Evolutionary conservation across 2,797 vertebrate species (phyloP).

Genomic region (Yasuhikotakia modesta): DNA sequence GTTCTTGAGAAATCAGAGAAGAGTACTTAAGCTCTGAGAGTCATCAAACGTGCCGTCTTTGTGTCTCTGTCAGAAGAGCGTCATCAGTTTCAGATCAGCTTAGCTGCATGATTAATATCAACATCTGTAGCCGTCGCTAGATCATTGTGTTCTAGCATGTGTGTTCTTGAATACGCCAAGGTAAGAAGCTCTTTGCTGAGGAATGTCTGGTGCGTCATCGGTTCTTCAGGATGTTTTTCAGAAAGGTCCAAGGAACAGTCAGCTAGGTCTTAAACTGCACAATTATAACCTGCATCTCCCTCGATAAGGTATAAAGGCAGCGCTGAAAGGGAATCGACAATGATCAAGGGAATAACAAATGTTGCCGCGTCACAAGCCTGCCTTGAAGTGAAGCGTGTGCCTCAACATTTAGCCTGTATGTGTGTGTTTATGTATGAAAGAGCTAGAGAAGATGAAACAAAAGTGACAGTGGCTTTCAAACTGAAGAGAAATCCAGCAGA

Average conservation of each 20-base stretch:
- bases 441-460: slow-evolving; percentile 43
- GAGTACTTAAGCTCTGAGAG: background rate
- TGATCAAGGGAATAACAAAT: slow-evolving; percentile 77
- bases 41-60: background rate
- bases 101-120: background rate
- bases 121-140: background rate
- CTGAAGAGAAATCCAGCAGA: slow-evolving; percentile 6
- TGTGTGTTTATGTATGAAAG: background rate
- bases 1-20: slow-evolving; percentile 4
- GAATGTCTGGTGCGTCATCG: slow-evolving; percentile 40
- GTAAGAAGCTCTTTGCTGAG: background rate
- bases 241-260: slow-evolving; percentile 45
- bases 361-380: slow-evolving; percentile 66
- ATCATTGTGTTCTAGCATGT: background rate
- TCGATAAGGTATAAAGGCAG: slow-evolving; percentile 75
- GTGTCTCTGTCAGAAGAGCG: background rate
- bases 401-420: slow-evolving; percentile 7
- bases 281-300: slow-evolving; percentile 69
- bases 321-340: slow-evolving; percentile 71
- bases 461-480: slow-evolving; percentile 13
- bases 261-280: slow-evolving; percentile 61
- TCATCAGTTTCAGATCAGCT: background rate
- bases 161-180: background rate
- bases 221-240: slow-evolving; percentile 22
- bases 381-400: slow-evolving; percentile 63